Percentiles rank a stretch among this genome's conserved stretches.
Evolutionary conservation across 2,113 vertebrate species (phyloP).

Genomic region (Saguinus midas): DNA sequence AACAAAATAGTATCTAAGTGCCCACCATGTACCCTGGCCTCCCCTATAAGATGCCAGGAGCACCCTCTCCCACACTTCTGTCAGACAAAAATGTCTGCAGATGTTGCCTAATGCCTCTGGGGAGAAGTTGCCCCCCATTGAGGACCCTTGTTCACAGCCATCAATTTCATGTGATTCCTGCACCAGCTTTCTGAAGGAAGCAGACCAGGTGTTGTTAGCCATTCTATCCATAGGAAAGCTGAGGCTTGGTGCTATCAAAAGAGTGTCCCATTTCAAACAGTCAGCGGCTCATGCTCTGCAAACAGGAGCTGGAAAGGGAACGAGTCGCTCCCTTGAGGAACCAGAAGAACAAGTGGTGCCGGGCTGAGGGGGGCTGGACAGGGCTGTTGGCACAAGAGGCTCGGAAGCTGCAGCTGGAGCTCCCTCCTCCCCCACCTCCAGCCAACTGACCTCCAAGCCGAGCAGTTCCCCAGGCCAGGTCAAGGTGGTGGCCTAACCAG

Average conservation of each 20-base stretch:
- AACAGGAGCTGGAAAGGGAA: not conserved
- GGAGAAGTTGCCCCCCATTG: accelerated
- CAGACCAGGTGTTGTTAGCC: accelerated
- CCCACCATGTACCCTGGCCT: not conserved
- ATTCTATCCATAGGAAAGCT: not conserved
- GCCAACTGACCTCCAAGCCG: not conserved
- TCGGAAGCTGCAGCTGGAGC: not conserved
- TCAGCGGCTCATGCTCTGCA: not conserved
- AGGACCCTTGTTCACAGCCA: not conserved
- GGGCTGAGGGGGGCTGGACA: accelerated
- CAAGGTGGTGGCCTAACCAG: too few relatives aligned
- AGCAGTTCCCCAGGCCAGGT: not conserved
- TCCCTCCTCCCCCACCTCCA: not conserved
- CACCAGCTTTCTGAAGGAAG: not conserved
- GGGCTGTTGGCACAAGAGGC: not conserved
- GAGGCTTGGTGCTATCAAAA: not conserved
- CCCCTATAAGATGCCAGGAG: not conserved
- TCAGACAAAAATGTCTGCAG: not conserved
- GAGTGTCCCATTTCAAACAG: accelerated
- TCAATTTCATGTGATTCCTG: too few relatives aligned
- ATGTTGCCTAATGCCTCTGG: too few relatives aligned
- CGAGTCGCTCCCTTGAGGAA: accelerated
- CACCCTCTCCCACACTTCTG: accelerated
- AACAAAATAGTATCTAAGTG: not conserved
- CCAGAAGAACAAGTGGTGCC: not conserved